Evolutionary conservation across 2,113 vertebrate genomes (phyloP).

Genomic region (Elephantulus edwardii): DNA sequence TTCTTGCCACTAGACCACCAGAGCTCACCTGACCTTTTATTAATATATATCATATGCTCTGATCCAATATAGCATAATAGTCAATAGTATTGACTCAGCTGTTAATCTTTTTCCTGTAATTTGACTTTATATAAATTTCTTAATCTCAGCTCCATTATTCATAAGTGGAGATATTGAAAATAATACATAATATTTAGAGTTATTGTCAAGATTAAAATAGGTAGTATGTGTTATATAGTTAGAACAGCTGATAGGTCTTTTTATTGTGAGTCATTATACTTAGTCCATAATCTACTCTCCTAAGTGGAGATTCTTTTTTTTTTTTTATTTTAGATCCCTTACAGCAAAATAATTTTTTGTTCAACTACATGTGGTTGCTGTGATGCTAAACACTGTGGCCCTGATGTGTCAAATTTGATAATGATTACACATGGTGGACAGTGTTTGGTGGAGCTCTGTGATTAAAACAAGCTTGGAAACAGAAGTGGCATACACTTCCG

Average conservation of each 20-base stretch:
- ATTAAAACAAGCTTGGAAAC: too few species aligned
- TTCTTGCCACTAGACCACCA: too few species aligned
- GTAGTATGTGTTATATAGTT: neutral
- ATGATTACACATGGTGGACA: too few species aligned
- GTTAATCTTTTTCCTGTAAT: neutral
- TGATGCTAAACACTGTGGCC: too few species aligned
- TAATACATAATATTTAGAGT: neutral
- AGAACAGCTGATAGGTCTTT: neutral
- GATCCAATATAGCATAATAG: neutral
- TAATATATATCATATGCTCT: neutral
- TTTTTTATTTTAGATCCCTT: slow-evolving; percentile 18
- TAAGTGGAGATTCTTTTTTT: neutral
- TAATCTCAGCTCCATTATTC: neutral
- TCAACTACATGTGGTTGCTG: neutral
- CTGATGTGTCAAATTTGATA: too few species aligned
- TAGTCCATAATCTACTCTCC: neutral
- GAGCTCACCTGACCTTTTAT: too few species aligned
- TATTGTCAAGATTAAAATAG: neutral
- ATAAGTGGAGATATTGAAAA: neutral
- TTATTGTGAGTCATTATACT: neutral
- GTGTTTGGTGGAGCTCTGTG: too few species aligned
- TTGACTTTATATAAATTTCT: neutral
- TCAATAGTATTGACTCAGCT: neutral
- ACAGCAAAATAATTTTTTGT: neutral
- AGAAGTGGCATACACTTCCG: too few species aligned